phyloP scores from a whole-genome alignment of 1,140 invertebrate species.

The Pinna nobilis region DNA sequence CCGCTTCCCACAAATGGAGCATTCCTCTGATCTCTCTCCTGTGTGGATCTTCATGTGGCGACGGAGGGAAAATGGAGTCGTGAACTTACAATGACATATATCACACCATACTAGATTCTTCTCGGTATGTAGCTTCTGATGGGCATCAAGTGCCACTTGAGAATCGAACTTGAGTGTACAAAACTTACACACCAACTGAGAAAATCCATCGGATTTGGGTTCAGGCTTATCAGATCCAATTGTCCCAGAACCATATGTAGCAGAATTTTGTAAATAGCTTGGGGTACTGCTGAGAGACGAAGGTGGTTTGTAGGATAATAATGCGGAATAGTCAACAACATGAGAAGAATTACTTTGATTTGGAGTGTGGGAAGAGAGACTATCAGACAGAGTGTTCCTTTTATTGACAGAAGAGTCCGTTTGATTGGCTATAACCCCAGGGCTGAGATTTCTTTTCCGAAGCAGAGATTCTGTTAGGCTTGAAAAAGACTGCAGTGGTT shows the following conservation, averaged over 20 bases:
- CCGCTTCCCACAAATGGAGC: constrained; percentile 79
- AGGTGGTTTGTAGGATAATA: too few species aligned
- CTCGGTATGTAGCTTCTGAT: constrained; percentile 77
- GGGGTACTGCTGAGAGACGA: too few species aligned
- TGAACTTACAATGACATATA: constrained; percentile 78
- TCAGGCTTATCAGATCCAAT: too few species aligned
- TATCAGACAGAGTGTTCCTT: too few species aligned
- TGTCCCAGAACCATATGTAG: too few species aligned
- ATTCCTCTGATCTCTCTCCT: constrained; percentile 20
- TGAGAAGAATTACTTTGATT: too few species aligned
- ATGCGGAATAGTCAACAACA: too few species aligned
- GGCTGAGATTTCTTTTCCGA: constrained; percentile 8
- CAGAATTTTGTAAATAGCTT: too few species aligned
- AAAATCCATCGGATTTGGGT: too few species aligned
- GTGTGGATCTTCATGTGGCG: constrained; percentile 70
- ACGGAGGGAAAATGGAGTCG: constrained; percentile 92
- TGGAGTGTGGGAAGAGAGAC: too few species aligned
- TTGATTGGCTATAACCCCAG: background rate
- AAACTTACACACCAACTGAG: constrained; percentile 7
- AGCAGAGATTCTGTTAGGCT: constrained; percentile 15
- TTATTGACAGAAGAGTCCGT: too few species aligned
- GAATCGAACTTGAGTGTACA: constrained; percentile 2
- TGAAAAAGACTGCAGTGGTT: constrained; percentile 22
- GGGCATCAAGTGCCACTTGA: constrained; percentile 57
- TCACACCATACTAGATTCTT: constrained; percentile 52